Conservation (phyloP, 2,888 invertebrate species). For the Leptura quadrifasciata region DNA sequence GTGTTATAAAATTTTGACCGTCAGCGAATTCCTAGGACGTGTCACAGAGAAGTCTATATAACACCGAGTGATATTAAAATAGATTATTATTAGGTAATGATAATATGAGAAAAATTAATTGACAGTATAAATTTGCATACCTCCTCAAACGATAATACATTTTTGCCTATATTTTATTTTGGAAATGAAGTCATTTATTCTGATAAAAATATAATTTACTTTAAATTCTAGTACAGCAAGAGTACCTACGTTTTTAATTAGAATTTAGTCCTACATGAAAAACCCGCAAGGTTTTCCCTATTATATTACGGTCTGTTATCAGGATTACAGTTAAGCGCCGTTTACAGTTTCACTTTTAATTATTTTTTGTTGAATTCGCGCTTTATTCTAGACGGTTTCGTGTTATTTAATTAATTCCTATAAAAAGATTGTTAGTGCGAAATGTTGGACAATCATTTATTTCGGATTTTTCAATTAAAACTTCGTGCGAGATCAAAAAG, state of each 20-base stretch:
- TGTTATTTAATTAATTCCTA: conserved; percentile 20
- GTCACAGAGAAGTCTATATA: no score
- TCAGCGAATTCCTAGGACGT: no score
- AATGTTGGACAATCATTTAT: conserved; percentile 15
- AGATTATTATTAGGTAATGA: no score
- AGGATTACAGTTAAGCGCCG: conserved; percentile 48
- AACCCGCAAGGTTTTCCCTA: conserved; percentile 45
- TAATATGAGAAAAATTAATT: no score
- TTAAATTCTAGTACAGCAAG: conserved; percentile 11
- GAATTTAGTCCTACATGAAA: conserved; percentile 50
- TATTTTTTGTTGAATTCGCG: conserved; percentile 48
- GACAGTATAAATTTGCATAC: background rate
- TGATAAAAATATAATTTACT: conserved; percentile 35
- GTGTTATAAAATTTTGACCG: no score
- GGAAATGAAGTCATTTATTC: conserved; percentile 23
- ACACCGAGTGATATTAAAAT: no score
- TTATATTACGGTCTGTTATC: conserved; percentile 47
- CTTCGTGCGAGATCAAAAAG: background rate
- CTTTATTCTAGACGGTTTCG: conserved; percentile 24
- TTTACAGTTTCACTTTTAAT: conserved; percentile 51
- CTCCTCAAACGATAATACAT: background rate
- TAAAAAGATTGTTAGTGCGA: background rate
- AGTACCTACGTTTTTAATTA: conserved; percentile 39
- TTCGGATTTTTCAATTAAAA: conserved; percentile 17
- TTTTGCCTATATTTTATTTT: background rate